Evolutionary conservation across 2,888 invertebrate species (phyloP).

Genomic region (Pteria penguin): DNA sequence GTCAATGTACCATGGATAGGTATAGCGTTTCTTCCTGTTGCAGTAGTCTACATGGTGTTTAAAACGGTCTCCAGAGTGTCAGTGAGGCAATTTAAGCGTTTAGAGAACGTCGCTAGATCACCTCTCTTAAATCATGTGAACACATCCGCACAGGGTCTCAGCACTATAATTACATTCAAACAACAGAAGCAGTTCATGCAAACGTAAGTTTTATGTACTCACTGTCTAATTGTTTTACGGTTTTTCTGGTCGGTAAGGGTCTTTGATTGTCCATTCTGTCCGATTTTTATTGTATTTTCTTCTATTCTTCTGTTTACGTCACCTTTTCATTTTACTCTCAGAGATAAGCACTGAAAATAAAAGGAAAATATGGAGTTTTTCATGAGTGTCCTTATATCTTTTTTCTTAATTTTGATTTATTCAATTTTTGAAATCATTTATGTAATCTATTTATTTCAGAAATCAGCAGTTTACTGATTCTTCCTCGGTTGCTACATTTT

Average conservation of each 20-base stretch:
- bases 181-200: slow-evolving; percentile 82
- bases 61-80: slow-evolving; percentile 77
- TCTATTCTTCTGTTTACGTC: no score
- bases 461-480: slow-evolving; percentile 72
- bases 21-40: slow-evolving; percentile 71
- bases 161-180: slow-evolving; percentile 83
- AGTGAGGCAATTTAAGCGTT: slow-evolving; percentile 70
- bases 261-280: background rate
- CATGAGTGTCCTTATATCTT: background rate
- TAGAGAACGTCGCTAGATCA: slow-evolving; percentile 83
- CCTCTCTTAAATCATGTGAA: slow-evolving; percentile 83
- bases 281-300: no score
- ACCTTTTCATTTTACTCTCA: background rate
- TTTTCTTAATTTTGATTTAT: no score
- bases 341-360: background rate
- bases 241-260: no score
- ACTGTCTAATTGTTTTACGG: no score
- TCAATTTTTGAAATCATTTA: no score
- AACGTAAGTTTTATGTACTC: no score
- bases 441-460: slow-evolving; percentile 20
- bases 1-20: slow-evolving; percentile 53
- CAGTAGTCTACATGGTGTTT: slow-evolving; percentile 74
- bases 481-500: slow-evolving; percentile 80
- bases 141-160: slow-evolving; percentile 83
- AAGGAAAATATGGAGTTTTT: background rate